Evolutionary conservation across 1,140 invertebrate species (phyloP).

Genomic region (Probaryconus sp.): DNA sequence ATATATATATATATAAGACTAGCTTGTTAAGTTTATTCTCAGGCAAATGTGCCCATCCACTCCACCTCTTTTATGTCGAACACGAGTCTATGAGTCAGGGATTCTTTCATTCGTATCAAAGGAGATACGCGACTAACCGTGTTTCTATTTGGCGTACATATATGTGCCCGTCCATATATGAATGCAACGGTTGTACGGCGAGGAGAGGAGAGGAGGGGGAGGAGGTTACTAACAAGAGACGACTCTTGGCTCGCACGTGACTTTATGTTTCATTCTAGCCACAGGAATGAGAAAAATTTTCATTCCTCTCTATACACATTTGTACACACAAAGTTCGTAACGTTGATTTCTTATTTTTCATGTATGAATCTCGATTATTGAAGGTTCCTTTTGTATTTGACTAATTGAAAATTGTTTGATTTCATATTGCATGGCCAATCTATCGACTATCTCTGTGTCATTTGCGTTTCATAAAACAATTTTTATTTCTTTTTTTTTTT

Average conservation of each 20-base stretch:
- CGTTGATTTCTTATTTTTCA: slow-evolving; percentile 48
- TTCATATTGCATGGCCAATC: no score
- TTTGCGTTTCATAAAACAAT: no score
- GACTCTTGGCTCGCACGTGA: slow-evolving; percentile 58
- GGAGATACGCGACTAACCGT: no score
- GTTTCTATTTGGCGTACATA: no score
- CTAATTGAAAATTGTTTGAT: slow-evolving; percentile 30
- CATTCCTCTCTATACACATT: slow-evolving; percentile 11
- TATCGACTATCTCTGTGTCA: no score
- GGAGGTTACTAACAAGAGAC: slow-evolving; percentile 61
- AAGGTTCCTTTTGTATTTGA: slow-evolving; percentile 14
- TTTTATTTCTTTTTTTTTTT: no score
- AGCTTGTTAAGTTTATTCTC: no score
- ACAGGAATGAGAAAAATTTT: slow-evolving; percentile 50
- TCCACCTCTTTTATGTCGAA: no score
- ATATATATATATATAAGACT: no score
- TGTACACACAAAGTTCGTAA: slow-evolving; percentile 24
- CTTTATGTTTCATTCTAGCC: slow-evolving; percentile 53
- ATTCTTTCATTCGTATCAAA: no score
- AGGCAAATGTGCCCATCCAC: no score
- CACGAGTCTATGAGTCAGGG: no score
- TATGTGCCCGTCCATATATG: slow-evolving; percentile 8
- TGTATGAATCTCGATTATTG: slow-evolving; percentile 11
- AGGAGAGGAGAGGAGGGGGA: slow-evolving; percentile 25
- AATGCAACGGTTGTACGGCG: slow-evolving; percentile 11